These are phyloP conservation scores for Phenganax stokvisi DNA, from an alignment of 92 coral and sea anemone genomes.

Conservation along the genomic window DNA sequence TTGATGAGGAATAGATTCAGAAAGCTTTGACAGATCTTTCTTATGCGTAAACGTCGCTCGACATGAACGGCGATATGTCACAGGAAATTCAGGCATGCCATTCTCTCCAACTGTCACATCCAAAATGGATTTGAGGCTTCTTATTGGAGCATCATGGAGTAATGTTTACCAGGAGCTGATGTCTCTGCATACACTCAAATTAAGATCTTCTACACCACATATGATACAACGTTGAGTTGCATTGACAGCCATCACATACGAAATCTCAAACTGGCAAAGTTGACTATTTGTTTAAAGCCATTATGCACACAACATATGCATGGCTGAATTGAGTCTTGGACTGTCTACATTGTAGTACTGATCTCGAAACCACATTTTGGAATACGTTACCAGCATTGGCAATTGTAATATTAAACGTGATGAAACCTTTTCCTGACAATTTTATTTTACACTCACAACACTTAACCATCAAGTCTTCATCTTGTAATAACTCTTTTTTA, in stretches of 20 bases:
- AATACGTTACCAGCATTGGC: too few species aligned
- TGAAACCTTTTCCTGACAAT: too few species aligned
- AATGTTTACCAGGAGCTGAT: conserved; percentile 49
- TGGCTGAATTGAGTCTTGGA: too few species aligned
- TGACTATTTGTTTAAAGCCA: not conserved
- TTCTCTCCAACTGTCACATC: not conserved
- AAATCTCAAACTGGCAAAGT: not conserved
- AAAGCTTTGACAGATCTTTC: conserved; percentile 3
- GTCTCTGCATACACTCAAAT: not conserved
- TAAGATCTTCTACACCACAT: not conserved
- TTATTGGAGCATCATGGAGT: conserved; percentile 48
- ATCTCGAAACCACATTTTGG: too few species aligned
- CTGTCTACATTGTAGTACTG: too few species aligned
- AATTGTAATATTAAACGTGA: too few species aligned
- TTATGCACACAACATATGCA: not conserved
- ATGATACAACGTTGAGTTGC: not conserved
- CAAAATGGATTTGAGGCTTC: conserved; percentile 43
- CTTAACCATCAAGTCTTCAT: too few species aligned
- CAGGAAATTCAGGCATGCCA: conserved; percentile 6
- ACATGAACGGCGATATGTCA: conserved; percentile 7
- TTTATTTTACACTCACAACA: too few species aligned
- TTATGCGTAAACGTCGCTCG: conserved; percentile 3
- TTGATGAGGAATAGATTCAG: not conserved
- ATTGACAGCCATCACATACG: not conserved
- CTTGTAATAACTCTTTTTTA: too few species aligned